Evolutionary conservation across 2,113 vertebrate genomes (phyloP), one percentile per base, ranked within the genome.

Genomic region (Neodontobutis hainanensis): DNA sequence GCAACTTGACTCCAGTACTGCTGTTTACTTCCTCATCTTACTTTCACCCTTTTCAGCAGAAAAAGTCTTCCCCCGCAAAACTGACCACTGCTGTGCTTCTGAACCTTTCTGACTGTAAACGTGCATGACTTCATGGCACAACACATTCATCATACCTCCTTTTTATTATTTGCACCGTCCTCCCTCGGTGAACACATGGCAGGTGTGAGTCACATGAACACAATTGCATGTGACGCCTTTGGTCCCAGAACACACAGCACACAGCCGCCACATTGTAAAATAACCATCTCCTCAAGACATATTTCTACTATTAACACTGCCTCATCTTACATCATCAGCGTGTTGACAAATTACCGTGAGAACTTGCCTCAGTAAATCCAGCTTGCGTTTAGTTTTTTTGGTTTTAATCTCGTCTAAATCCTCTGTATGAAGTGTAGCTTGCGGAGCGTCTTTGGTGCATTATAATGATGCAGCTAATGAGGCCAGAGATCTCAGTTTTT

Each of bases 321-420:
- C 34, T 11, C 32, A 35, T 55, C 4, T 67, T 70, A 44, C 79
- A 43, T 77, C 70, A 77, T 44, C 19, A 65, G 49, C 11, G 16
- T 80, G 68, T 78, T 78, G 71, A 78, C 61, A 65, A 75, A 78
- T 15, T 68, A 72, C 50, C 57, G 75, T 79, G 82, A 77, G 84
- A 86, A 81, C 44, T 35, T 34, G 4, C 34, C 15, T 40, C 36
- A 10, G 32, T 63, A 68, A 87, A 81, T 81, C 78, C 75, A 48
- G 0, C 56, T 40, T 0, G 60, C 63, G 16, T 61, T 73, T 70
- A 64, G 32, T 61, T 58, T 12, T 6, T 12, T 64, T 11, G 52
- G 32, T 43, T 70, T 59, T 71, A 72, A 80, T 80, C 64, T 52
- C 6, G 40, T 46, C 36, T 40, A 75, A 70, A 78, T 72, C 71